These are phyloP conservation scores for Entomyzon cyanotis DNA, from an alignment of 2,113 vertebrate species.

Conservation along the genomic window DNA sequence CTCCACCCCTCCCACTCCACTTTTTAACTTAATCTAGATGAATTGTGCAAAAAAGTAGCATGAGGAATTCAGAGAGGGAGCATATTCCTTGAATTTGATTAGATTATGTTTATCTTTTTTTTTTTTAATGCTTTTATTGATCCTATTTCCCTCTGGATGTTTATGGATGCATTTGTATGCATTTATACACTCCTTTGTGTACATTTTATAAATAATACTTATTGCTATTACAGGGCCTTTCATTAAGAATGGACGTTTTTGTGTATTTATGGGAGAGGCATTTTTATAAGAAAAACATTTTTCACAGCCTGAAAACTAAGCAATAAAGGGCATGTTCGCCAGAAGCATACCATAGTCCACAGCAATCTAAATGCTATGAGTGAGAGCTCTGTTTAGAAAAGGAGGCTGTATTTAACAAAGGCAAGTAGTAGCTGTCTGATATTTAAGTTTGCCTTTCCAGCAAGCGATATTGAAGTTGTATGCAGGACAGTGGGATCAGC, in stretches of 20 bases:
- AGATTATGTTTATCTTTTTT: not conserved
- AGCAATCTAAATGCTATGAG: accelerated
- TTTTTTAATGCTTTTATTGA: not conserved
- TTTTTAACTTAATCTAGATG: not conserved
- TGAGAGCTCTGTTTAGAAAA: not conserved
- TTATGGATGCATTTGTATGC: not conserved
- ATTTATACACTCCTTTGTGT: not conserved
- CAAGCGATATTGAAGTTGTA: not conserved
- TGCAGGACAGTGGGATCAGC: accelerated
- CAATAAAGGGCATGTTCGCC: accelerated
- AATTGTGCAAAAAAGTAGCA: not conserved
- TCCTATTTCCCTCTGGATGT: not conserved
- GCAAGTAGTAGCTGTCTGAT: too few relatives aligned
- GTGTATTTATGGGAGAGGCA: not conserved
- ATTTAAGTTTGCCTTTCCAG: not conserved
- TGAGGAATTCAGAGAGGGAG: not conserved
- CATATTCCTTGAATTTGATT: not conserved
- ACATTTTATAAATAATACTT: not conserved
- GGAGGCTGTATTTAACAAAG: not conserved
- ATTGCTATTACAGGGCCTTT: not conserved
- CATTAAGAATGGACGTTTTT: not conserved
- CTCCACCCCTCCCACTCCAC: accelerated
- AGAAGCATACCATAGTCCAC: accelerated
- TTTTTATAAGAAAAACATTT: not conserved
- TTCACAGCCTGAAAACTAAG: not conserved